Evolutionary conservation across 1,140 invertebrate genomes (phyloP).

Genomic region (Aphelinus certus): DNA sequence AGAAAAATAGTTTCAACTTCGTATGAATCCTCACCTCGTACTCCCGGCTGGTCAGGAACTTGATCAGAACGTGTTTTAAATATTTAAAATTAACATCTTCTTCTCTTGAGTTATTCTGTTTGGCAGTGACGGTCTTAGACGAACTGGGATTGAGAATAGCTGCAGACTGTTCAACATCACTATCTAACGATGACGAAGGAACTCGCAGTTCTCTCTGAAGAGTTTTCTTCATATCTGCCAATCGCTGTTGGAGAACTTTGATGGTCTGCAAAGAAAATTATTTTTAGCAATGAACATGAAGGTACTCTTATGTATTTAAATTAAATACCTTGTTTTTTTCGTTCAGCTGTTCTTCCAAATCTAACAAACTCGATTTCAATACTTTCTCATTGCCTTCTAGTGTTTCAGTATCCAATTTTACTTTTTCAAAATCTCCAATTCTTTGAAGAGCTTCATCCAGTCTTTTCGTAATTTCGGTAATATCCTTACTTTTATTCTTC

Average conservation of each 20-base stretch:
- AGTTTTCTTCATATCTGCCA: constrained; percentile 90
- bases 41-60: constrained; percentile 88
- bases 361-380: constrained; percentile 71
- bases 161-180: constrained; percentile 52
- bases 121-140: constrained; percentile 67
- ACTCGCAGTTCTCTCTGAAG: constrained; percentile 85
- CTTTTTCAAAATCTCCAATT: constrained; percentile 64
- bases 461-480: constrained; percentile 63
- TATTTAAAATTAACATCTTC: constrained; percentile 87
- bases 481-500: constrained; percentile 62
- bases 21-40: constrained; percentile 70
- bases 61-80: constrained; percentile 91
- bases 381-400: constrained; percentile 67
- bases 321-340: constrained; percentile 69
- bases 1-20: constrained; percentile 3
- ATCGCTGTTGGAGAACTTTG: constrained; percentile 85
- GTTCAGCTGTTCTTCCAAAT: constrained; percentile 78
- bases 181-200: constrained; percentile 57
- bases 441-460: constrained; percentile 64
- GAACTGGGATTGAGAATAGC: constrained; percentile 67
- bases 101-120: constrained; percentile 60
- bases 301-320: neutral
- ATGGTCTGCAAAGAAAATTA: constrained; percentile 74
- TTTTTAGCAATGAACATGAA: too few species aligned
- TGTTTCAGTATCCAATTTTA: constrained; percentile 58